phyloP scores from a whole-genome alignment of 2,888 invertebrate genomes.

The Sminthurinus aureus region DNA sequence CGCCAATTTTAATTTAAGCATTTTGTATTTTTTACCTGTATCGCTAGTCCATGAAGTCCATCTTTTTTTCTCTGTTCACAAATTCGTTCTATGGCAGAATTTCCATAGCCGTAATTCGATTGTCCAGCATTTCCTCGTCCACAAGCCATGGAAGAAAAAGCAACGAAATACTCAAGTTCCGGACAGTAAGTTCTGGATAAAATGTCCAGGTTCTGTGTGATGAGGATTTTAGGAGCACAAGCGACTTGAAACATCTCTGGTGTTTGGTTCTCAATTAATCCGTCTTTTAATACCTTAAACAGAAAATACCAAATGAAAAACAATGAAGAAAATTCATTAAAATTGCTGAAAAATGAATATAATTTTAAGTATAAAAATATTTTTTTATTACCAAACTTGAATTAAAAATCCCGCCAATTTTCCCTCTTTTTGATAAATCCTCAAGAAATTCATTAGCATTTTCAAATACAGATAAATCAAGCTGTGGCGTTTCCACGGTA shows the following conservation, averaged over 20 bases:
- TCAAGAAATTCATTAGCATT: constrained; percentile 12
- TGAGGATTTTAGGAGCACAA: constrained; percentile 66
- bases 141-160: constrained; percentile 69
- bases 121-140: constrained; percentile 70
- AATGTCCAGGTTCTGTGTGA: constrained; percentile 66
- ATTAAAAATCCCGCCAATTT: constrained; percentile 88
- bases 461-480: constrained; percentile 11
- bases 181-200: constrained; percentile 63
- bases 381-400: constrained; percentile 70
- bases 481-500: constrained; percentile 14
- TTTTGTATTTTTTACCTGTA: too few relatives aligned
- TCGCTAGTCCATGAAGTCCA: constrained; percentile 80
- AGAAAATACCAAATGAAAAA: background rate
- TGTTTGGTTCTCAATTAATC: constrained; percentile 65
- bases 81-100: constrained; percentile 88
- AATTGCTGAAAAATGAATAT: background rate
- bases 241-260: constrained; percentile 64
- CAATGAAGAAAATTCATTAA: too few relatives aligned
- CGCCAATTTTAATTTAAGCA: too few relatives aligned
- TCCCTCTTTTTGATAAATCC: constrained; percentile 70
- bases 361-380: background rate
- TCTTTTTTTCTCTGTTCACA: constrained; percentile 76
- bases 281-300: constrained; percentile 62
- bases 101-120: constrained; percentile 73
- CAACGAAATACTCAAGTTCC: constrained; percentile 65